Percentiles rank a stretch among this genome's conserved stretches.
phyloP scores from a whole-genome alignment of 2,888 invertebrate species.

The Miltochrista miniata region DNA sequence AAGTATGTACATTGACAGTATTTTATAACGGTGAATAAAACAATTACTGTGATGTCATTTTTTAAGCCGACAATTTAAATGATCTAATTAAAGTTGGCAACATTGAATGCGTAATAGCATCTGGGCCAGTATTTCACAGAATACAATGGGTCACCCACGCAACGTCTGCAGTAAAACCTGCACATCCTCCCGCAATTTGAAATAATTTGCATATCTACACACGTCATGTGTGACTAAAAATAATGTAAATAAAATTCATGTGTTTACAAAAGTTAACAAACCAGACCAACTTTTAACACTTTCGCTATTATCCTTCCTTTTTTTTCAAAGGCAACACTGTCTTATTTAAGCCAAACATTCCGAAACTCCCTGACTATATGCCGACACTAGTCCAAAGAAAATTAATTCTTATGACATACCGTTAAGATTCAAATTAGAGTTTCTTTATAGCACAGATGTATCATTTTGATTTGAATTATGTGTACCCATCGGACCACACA shows the following conservation, averaged over 20 bases:
- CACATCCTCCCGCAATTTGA: conserved; percentile 68
- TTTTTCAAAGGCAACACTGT: conserved; percentile 65
- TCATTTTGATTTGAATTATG: conserved; percentile 28
- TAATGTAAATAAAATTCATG: conserved; percentile 54
- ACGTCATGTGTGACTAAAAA: conserved; percentile 50
- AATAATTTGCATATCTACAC: conserved; percentile 71
- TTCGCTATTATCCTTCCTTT: conserved; percentile 71
- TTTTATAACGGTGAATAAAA: conserved; percentile 1
- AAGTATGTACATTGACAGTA: background rate
- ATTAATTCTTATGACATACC: conserved; percentile 31
- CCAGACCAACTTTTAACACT: conserved; percentile 69
- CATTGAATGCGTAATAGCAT: conserved; percentile 62
- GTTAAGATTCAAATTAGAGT: conserved; percentile 47
- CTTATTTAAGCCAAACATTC: conserved; percentile 60
- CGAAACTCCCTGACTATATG: conserved; percentile 28
- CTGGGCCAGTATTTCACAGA: conserved; percentile 60
- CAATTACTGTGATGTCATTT: conserved; percentile 31
- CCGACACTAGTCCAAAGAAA: conserved; percentile 21
- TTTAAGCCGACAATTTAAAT: conserved; percentile 42
- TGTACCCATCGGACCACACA: conserved; percentile 74
- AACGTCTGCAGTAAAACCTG: conserved; percentile 64
- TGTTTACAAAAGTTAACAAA: conserved; percentile 62
- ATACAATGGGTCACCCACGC: conserved; percentile 79
- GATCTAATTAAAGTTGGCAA: conserved; percentile 60
- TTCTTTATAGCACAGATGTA: conserved; percentile 22